Evolutionary conservation across 2,113 vertebrate species (phyloP).

Genomic region (Sorex fumeus): DNA sequence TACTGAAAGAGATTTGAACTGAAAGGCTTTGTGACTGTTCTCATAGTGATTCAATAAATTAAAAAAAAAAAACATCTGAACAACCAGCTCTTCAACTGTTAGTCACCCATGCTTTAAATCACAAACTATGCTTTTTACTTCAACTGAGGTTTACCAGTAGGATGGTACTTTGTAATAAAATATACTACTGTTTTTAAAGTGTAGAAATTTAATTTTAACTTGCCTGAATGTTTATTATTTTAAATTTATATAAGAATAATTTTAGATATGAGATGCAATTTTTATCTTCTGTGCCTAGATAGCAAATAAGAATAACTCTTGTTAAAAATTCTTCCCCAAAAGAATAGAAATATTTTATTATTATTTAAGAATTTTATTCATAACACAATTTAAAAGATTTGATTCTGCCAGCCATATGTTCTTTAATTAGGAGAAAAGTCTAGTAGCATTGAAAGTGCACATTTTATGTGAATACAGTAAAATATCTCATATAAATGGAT

Average conservation of each 20-base stretch:
- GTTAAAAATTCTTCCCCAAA: constrained; percentile 49
- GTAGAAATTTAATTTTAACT: constrained; percentile 64
- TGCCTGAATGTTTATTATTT: constrained; percentile 41
- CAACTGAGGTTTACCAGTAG: not conserved
- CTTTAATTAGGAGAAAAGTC: constrained; percentile 73
- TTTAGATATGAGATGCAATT: constrained; percentile 9
- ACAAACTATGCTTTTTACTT: not conserved
- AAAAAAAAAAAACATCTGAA: not conserved
- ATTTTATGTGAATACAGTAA: constrained; percentile 75
- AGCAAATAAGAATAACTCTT: constrained; percentile 43
- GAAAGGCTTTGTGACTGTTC: no score
- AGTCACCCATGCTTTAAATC: not conserved
- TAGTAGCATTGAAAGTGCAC: constrained; percentile 62
- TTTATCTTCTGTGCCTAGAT: constrained; percentile 45
- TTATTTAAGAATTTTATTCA: constrained; percentile 76
- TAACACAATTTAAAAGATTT: constrained; percentile 68
- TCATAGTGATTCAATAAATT: no score
- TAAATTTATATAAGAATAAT: constrained; percentile 10
- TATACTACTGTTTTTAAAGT: constrained; percentile 2
- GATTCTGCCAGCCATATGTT: constrained; percentile 66
- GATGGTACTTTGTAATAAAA: not conserved
- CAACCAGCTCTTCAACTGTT: not conserved
- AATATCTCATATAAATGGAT: constrained; percentile 71
- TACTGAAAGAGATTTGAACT: no score
- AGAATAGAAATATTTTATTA: constrained; percentile 15